phyloP scores from a whole-genome alignment of 2,113 vertebrate genomes.

The Alethe castanea region DNA sequence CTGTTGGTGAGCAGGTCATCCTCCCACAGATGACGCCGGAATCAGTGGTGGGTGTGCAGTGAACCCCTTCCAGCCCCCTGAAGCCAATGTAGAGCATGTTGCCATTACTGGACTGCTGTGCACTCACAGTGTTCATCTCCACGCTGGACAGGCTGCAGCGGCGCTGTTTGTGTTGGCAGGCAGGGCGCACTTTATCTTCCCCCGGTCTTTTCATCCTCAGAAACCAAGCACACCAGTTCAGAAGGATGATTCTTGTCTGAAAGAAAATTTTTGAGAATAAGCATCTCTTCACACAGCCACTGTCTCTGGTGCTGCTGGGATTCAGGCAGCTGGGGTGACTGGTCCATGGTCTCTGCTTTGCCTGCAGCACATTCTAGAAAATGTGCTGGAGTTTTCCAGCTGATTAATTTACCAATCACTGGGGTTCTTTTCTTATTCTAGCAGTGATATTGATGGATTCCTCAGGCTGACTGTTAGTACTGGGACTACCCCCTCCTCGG shows the following conservation, averaged over 20 bases:
- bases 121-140: constrained; percentile 76
- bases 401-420: not conserved
- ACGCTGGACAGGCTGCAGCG: constrained; percentile 84
- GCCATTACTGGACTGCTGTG: constrained; percentile 75
- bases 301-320: not conserved
- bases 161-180: constrained; percentile 81
- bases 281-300: not conserved
- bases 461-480: not conserved
- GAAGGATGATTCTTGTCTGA: constrained; percentile 90
- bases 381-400: not conserved
- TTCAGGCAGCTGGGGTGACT: not conserved
- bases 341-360: not conserved
- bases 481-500: not conserved
- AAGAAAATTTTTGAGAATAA: not conserved
- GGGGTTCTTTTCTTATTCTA: not conserved
- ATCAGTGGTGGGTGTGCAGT: constrained; percentile 82
- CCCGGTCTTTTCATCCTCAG: constrained; percentile 93
- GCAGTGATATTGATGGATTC: not conserved
- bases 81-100: constrained; percentile 87
- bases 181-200: constrained; percentile 83
- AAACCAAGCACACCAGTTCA: constrained; percentile 98
- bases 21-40: constrained; percentile 84
- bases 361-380: not conserved
- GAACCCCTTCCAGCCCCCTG: constrained; percentile 80
- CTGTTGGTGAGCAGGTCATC: constrained; percentile 77